phyloP scores from a whole-genome alignment of 2,797 vertebrate genomes.

The Enteromius treurensis region DNA sequence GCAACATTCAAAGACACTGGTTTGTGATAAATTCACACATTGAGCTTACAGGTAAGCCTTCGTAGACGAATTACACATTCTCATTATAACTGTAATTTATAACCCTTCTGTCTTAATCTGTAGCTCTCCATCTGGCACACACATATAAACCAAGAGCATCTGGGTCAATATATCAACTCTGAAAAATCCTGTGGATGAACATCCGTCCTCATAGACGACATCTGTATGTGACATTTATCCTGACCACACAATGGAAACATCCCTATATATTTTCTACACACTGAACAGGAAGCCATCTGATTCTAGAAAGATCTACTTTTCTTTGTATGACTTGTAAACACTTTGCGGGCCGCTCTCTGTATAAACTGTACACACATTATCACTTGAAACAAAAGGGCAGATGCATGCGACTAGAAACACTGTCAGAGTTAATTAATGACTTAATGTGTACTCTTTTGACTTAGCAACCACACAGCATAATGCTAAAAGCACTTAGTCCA shows the following conservation, averaged over 20 bases:
- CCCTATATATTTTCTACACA: background rate
- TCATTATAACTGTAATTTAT: background rate
- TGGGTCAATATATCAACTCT: constrained; percentile 14
- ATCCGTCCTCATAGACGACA: constrained; percentile 22
- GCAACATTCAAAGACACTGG: background rate
- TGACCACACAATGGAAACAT: constrained; percentile 18
- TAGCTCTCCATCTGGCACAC: constrained; percentile 24
- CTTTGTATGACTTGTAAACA: constrained; percentile 26
- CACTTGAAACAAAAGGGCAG: background rate
- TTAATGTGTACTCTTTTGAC: background rate
- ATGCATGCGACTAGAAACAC: background rate
- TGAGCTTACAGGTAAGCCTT: background rate
- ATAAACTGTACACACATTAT: constrained; percentile 33
- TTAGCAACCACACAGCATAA: background rate
- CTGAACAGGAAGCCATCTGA: constrained; percentile 1
- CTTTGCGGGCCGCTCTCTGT: background rate
- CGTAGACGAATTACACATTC: background rate
- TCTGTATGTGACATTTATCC: constrained; percentile 21
- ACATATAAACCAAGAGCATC: background rate
- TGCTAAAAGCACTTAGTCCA: background rate
- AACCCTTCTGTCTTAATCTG: background rate
- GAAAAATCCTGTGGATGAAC: constrained; percentile 13
- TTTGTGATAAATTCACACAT: background rate
- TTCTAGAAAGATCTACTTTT: constrained; percentile 6
- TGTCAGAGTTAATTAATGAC: background rate